Percentiles rank a stretch among this genome's conserved stretches.
Conservation (phyloP, 2,113 vertebrate species). For the Reinhardtius hippoglossoides region DNA sequence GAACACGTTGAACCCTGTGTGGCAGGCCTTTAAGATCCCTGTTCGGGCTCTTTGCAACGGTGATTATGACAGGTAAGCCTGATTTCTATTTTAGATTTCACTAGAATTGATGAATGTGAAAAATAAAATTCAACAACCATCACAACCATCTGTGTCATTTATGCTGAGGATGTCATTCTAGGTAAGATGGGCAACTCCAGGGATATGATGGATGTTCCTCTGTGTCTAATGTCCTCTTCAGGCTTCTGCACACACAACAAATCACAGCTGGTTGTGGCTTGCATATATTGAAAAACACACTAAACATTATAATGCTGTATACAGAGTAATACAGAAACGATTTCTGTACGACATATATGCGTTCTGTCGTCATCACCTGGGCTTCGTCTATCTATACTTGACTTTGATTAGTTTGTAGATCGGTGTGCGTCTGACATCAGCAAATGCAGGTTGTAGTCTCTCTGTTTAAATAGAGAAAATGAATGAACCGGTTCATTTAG, state of each 20-base stretch:
- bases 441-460: no score
- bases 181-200: neutral
- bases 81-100: neutral
- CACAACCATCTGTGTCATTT: neutral
- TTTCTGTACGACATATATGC: no score
- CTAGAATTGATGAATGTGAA: neutral
- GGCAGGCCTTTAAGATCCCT: constrained; percentile 93
- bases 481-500: no score
- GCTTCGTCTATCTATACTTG: no score
- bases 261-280: no score
- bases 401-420: no score
- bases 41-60: constrained; percentile 94
- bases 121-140: neutral
- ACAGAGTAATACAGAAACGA: no score
- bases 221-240: constrained; percentile 16
- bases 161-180: neutral
- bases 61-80: constrained; percentile 89
- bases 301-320: no score
- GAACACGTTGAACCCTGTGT: constrained; percentile 93
- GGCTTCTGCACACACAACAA: neutral
- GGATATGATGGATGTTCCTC: neutral
- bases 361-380: no score
- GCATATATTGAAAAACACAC: neutral
- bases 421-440: no score
- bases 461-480: no score